Conservation (phyloP, 2,113 vertebrate species). For the Peromyscus californicus region DNA sequence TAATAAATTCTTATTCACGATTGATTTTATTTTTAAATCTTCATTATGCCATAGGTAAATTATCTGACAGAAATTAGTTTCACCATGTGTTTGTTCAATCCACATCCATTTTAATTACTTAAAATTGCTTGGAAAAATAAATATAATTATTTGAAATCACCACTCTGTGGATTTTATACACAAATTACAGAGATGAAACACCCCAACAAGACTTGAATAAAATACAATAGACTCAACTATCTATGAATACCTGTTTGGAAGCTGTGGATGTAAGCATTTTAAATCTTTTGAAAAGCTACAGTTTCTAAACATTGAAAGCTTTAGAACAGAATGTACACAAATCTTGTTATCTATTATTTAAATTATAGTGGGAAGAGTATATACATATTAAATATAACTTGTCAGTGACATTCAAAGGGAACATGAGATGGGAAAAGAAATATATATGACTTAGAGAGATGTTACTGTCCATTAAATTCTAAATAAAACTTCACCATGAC, state of each 20-base stretch:
- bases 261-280: background rate
- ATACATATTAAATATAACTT: background rate
- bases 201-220: slow-evolving; percentile 32
- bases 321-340: background rate
- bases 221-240: slow-evolving; percentile 16
- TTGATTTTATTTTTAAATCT: slow-evolving; percentile 70
- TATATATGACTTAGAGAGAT: background rate
- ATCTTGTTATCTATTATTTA: background rate
- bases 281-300: slow-evolving; percentile 3
- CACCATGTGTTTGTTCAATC: slow-evolving; percentile 56
- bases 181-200: slow-evolving; percentile 32
- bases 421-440: background rate
- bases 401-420: background rate
- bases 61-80: slow-evolving; percentile 64
- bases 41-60: slow-evolving; percentile 62
- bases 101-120: slow-evolving; percentile 61
- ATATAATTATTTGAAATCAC: slow-evolving; percentile 64
- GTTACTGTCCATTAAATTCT: background rate
- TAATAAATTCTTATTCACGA: slow-evolving; percentile 38
- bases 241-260: slow-evolving; percentile 8
- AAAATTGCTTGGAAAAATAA: slow-evolving; percentile 61
- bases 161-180: slow-evolving; percentile 7
- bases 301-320: background rate
- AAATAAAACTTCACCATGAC: slow-evolving; percentile 5
- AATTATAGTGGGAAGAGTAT: background rate